Base-by-base conservation (phyloP, 2,888 invertebrate genomes). In the Hecatera dysodea region DNA sequence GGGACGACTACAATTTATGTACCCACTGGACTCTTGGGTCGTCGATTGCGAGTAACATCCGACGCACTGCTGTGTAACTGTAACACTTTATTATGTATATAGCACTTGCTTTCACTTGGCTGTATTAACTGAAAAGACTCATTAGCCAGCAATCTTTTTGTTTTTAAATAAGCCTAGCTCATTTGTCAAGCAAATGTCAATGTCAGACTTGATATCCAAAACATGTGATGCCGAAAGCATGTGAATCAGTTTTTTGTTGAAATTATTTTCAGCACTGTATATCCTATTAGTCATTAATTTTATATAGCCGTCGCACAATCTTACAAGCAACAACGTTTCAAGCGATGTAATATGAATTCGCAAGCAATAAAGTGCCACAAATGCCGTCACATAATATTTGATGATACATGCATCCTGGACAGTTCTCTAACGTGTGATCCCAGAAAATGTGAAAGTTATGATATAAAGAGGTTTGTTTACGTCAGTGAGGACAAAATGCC, bases 401-500 rank as follows among this genome's bases (percentile, higher is more conserved):
- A 91, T 48, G 87, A 92, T 63, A 72, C 89, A 7, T 73, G 84
- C 53, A 74, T 80, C 62, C 29, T 86, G 5, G 78, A 88, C 64
- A 83, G 81, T 72, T 81, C 84, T 19, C 77, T 82, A 24, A 78
- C 67, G 24, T 94, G 92, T 80, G 83, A 87, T 72, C 78, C 78
- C 12, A 77, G 87, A 48, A 73, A 70, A 67, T 95, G 95, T 81
- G 86, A 77, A 64, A 94, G 92, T 76, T 94, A 92, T 72, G 88
- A 91, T 76, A 66, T 88, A 17, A 92, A 90, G 48, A 91, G 83
- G 36, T 93, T 95, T 74, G 87, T 97, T 74, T 97, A 96, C 84
- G 83, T 97, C 53, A 89, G 91, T 69, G 97, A 97, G 88, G 96
- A 96, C n/a, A 89, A 88, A 72, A 86, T 97, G 61, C 97, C 97